A percentile compares a stretch with the other conserved stretches of the same genome.
Evolutionary conservation across 2,113 vertebrate species (phyloP).

Genomic region (Oryzias melastigma): DNA sequence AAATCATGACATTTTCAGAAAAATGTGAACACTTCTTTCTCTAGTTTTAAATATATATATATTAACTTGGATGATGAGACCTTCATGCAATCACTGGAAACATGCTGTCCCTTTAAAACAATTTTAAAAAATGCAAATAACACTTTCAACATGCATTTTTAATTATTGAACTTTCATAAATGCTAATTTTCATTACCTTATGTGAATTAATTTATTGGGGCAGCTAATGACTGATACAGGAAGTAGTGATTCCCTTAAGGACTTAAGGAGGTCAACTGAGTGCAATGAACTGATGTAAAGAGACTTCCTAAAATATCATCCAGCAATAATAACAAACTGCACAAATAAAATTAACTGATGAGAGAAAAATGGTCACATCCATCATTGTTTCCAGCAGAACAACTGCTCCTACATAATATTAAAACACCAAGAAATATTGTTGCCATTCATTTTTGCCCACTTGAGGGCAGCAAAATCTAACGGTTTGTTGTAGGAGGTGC

Average conservation of each 20-base stretch:
- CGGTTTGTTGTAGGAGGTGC: too few species aligned
- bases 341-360: background rate
- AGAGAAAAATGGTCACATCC: background rate
- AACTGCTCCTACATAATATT: background rate
- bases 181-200: background rate
- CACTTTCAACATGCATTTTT: background rate
- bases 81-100: conserved; percentile 18
- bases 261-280: conserved; percentile 25
- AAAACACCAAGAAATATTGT: background rate
- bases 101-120: conserved; percentile 40
- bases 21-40: background rate
- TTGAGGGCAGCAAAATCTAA: conserved; percentile 16
- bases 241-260: background rate
- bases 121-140: background rate
- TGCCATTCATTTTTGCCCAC: background rate
- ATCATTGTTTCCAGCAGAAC: too few species aligned
- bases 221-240: background rate
- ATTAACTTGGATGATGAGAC: too few species aligned
- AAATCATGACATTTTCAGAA: background rate
- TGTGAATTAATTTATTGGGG: background rate
- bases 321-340: conserved; percentile 1
- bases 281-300: conserved; percentile 14
- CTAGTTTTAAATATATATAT: too few species aligned
- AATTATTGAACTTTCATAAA: background rate
- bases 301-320: conserved; percentile 16